Conservation (phyloP, 2,797 vertebrate species). For the Trachurus trachurus region DNA sequence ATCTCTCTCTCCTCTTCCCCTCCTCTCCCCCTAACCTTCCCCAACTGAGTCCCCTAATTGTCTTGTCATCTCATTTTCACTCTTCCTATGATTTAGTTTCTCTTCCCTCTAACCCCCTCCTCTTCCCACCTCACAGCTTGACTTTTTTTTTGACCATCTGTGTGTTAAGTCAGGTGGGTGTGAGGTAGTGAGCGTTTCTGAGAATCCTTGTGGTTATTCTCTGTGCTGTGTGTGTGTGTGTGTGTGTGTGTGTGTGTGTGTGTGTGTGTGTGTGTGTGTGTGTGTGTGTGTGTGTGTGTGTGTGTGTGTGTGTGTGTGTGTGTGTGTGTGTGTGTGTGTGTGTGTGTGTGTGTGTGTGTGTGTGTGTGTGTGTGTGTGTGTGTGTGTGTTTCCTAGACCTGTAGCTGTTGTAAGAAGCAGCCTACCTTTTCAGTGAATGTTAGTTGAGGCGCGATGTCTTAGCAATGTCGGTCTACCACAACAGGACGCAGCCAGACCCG, state of each 20-base stretch:
- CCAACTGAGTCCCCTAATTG: conserved; percentile 25
- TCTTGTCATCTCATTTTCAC: background rate
- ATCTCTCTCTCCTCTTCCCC: conserved; percentile 22
- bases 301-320: conserved; percentile 11
- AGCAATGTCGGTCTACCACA: conserved; percentile 60
- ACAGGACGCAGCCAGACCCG: conserved; percentile 35
- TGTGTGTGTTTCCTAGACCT: conserved; percentile 1
- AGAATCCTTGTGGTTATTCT: conserved; percentile 77
- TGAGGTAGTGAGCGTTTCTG: conserved; percentile 75
- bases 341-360: conserved; percentile 11
- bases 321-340: background rate
- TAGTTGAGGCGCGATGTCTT: conserved; percentile 47
- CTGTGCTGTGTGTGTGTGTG: conserved; percentile 16
- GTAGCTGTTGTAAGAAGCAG: conserved; percentile 71
- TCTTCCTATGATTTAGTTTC: conserved; percentile 32
- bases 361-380: background rate
- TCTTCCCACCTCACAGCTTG: background rate
- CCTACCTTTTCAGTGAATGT: conserved; percentile 75
- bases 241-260: conserved; percentile 8
- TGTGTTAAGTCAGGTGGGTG: conserved; percentile 69
- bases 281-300: background rate
- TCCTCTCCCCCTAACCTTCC: conserved; percentile 24
- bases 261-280: too few species aligned
- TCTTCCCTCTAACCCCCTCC: conserved; percentile 6
- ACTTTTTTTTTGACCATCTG: conserved; percentile 66